Evolutionary conservation across 2,888 invertebrate species (phyloP).

Genomic region (Drosophila borealis): DNA sequence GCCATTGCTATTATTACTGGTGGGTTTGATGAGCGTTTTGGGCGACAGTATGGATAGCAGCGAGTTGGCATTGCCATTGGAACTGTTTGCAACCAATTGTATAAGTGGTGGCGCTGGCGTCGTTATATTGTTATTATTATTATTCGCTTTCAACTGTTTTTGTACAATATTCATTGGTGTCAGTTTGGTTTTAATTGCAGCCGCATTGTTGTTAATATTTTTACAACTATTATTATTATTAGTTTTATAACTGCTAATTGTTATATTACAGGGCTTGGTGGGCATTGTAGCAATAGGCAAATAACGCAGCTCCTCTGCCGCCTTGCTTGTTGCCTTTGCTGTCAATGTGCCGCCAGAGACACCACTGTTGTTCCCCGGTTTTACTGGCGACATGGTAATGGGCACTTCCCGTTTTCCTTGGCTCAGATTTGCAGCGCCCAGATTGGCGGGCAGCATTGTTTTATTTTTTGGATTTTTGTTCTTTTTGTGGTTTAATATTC

Average conservation of each 20-base stretch:
- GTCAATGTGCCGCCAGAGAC: conserved; percentile 4
- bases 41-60: conserved; percentile 38
- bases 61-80: conserved; percentile 34
- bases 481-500: neutral
- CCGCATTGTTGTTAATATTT: conserved; percentile 22
- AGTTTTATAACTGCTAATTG: conserved; percentile 24
- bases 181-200: conserved; percentile 42
- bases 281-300: conserved; percentile 50
- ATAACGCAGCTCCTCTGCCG: conserved; percentile 45
- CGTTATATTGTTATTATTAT: conserved; percentile 8
- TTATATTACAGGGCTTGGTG: conserved; percentile 44
- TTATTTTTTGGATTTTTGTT: neutral
- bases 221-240: conserved; percentile 5
- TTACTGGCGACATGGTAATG: conserved; percentile 22
- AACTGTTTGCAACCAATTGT: conserved; percentile 43
- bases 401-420: conserved; percentile 37
- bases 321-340: conserved; percentile 3
- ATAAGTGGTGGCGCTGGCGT: conserved; percentile 33
- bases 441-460: conserved; percentile 55
- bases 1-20: conserved; percentile 12
- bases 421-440: conserved; percentile 18
- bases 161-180: conserved; percentile 40
- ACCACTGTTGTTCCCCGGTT: conserved; percentile 24
- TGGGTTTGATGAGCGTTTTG: conserved; percentile 33
- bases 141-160: conserved; percentile 37